Base-by-base conservation (phyloP, 2,113 vertebrate genomes). In the Strix uralensis region DNA sequence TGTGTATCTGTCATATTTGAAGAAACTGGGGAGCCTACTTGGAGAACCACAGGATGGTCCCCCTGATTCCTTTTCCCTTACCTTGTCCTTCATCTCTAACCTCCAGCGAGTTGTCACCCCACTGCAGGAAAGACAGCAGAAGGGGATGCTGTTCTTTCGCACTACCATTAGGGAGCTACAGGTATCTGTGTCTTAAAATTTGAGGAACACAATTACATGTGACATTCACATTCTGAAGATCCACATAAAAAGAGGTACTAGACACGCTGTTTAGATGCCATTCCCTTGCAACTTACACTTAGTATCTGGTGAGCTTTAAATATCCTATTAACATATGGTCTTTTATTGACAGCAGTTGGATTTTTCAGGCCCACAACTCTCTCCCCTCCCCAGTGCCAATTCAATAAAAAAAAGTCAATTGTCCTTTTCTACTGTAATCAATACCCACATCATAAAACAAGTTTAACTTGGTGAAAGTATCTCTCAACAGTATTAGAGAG, bases 141-240 rank as follows among this genome's bases (percentile, higher is more conserved):
- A 95, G 62, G 97, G 97, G 9, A 98, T 98, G 87, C 97, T 99
- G 58, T 98, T 98, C 96, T 98, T 98, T 30, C 96, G 5, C 58
- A 97, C 98, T 83, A 99, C 99, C 34, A 98, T 99, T 73, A 81
- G 84, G 65, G 98, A 99, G 34, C 96, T 99, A 29, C 98, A 99
- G 99, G 99, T 99, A 90, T 72, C 66, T 40, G 4, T 71, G 58
- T 34, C 51, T n/a, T 46, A 81, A 40, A 78, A 40, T 42, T 19
- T 49, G 20, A 74, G 44, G 32, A 47, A 14, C 25, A 55, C 12
- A 51, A 32, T 47, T 71, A 34, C 21, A 5, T 3, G 11, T 80
- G 55, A 12, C 22, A 29, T 70, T 87, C 49, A 21, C 22, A 19
- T 89, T 79, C 34, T 80, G 49, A 58, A 87, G 46, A 55, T 49